Base-by-base conservation (phyloP, 2,797 vertebrate genomes). In the Acropternis orthonyx region DNA sequence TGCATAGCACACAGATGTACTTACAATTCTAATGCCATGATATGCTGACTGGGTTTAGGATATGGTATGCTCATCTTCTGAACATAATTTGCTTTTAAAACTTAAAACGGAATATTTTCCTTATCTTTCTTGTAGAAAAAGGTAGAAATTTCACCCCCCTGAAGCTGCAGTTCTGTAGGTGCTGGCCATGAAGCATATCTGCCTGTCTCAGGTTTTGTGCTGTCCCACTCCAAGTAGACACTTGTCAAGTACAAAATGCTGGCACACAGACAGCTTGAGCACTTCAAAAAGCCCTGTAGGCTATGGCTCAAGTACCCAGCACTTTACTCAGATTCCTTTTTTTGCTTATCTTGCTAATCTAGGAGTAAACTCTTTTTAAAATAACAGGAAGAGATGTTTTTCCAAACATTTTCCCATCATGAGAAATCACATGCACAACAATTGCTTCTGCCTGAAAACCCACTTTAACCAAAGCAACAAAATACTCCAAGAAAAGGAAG, bases 171-270 rank as follows among this genome's bases (percentile, higher is more conserved):
- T 43, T 65, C 41, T 72, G 37, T 20, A 44, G 52, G 55, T 44
- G 48, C 30, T 79, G n/a, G 28, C 28, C 34, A 22, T 14, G 37
- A 91, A 71, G 19, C 3, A 0, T 4, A 51, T 16, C 28, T 39
- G 46, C 32, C 30, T 41, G 6, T 32, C 59, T 5, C 2, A 2
- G 24, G 9, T 69, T 66, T 81, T 62, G 20, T 23, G 44, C 59
- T 56, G 16, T 69, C 46, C 19, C 0, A 9, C 7, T 11, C 39
- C 4, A 12, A 5, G 4, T 1, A 26, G 24, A 18, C 17, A 74
- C 7, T 9, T 37, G 39, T 5, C 0, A 0, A 87, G 23, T 18
- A 76, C 7, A 19, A 39, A 55, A 84, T 46, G 12, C 3, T 62
- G 37, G 27, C 11, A 19, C 30, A 55, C 2, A 3, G 18, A 3